Evolutionary conservation across 2,888 invertebrate genomes (phyloP).

Genomic region (Rhingia rostrata): DNA sequence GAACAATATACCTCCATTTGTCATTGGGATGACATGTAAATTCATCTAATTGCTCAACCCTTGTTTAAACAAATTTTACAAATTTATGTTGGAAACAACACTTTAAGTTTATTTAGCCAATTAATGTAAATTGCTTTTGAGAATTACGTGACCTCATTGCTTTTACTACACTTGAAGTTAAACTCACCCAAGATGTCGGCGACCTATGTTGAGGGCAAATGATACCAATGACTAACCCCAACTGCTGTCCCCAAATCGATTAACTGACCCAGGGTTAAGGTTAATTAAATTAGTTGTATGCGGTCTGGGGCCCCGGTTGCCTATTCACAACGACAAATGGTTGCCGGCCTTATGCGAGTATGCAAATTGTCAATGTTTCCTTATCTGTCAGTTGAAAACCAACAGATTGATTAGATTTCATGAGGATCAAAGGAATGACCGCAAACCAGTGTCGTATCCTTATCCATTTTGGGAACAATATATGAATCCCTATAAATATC

Average conservation of each 20-base stretch:
- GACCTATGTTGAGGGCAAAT: slow-evolving; percentile 2
- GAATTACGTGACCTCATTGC: slow-evolving; percentile 57
- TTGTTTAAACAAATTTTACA: slow-evolving; percentile 38
- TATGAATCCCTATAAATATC: slow-evolving; percentile 3
- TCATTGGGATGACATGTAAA: slow-evolving; percentile 25
- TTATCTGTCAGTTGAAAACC: slow-evolving; percentile 36
- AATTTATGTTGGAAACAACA: slow-evolving; percentile 37
- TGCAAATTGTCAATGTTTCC: slow-evolving; percentile 44
- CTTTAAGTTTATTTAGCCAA: slow-evolving; percentile 43
- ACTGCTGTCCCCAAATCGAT: slow-evolving; percentile 53
- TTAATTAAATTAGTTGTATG: slow-evolving; percentile 60
- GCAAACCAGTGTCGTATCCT: neutral
- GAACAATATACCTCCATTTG: neutral
- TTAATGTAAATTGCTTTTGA: slow-evolving; percentile 44
- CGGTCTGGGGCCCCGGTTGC: slow-evolving; percentile 13
- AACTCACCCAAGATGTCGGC: neutral
- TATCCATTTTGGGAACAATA: slow-evolving; percentile 3
- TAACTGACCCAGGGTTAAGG: slow-evolving; percentile 57
- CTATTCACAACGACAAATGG: slow-evolving; percentile 7
- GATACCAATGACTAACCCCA: slow-evolving; percentile 46
- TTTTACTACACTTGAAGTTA: slow-evolving; percentile 2
- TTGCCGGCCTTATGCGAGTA: slow-evolving; percentile 5
- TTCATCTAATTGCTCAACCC: slow-evolving; percentile 45
- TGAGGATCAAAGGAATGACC: slow-evolving; percentile 9
- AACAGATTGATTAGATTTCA: slow-evolving; percentile 43